Base-by-base conservation (phyloP, 2,113 vertebrate genomes). In the Mus pahari region DNA sequence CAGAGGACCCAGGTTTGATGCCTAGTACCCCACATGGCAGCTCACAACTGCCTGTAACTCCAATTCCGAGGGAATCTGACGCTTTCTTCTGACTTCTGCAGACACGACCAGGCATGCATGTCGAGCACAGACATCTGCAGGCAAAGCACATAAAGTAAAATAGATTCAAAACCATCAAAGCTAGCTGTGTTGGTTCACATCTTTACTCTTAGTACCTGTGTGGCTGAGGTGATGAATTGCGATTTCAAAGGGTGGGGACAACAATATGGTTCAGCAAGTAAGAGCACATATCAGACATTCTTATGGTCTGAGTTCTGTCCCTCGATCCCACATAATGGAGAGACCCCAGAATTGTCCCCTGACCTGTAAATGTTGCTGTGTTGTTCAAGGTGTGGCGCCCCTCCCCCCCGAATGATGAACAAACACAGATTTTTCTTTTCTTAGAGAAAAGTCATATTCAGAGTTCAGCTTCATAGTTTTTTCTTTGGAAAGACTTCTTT, bases 401-500 rank as follows among this genome's bases (percentile, higher is more conserved):
- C 10, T 4, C 16, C 2, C 13, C 48, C 75, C 24, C 3, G 13
- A 4, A 26, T 77, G 5, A 48, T 48, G 42, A 48, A 48, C 74
- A 77, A 11, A 77, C 4, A 24, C 2, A 24, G 24, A 26, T 77
- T 28, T 39, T 42, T 3, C 39, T 73, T 73, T 39, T 39, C n/a
- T 73, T 73, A 95, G 86, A 94, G 74, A 71, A 95, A 42, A 92
- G 39, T 90, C 12, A 75, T 22, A 77, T 28, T 48, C 48, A 96
- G 36, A 92, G 81, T 79, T 95, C 5, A 92, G 55, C 55, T 66
- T 84, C 10, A 58, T 28, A 0, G 45, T 53, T 73, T 48, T 42
- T 5, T 64, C 36, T 89, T 94, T 88, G 86, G 60, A 53, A 17
- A 66, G 83, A 70, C 13, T 39, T 24, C 22, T 58, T 39, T 12